Evolutionary conservation across 2,797 vertebrate genomes (phyloP).

Genomic region (Bryconaethiops microstoma): DNA sequence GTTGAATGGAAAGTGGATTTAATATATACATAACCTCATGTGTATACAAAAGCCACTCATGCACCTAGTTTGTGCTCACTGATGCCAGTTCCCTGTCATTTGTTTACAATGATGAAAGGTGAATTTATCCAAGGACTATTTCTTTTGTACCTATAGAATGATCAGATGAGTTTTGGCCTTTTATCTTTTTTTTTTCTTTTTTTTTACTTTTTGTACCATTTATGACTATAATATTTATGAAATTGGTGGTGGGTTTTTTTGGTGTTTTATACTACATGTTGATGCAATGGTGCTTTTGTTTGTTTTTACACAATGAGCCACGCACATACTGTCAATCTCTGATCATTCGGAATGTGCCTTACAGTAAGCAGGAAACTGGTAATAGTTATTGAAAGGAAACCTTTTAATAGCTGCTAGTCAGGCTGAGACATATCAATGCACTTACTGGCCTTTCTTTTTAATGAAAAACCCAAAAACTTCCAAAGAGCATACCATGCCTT

Average conservation of each 20-base stretch:
- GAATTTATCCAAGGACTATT: slow-evolving; percentile 11
- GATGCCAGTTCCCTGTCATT: slow-evolving; percentile 23
- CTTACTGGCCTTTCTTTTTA: slow-evolving; percentile 19
- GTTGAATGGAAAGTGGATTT: slow-evolving; percentile 67
- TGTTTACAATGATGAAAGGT: slow-evolving; percentile 36
- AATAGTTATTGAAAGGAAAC: slow-evolving; percentile 51
- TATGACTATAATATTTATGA: slow-evolving; percentile 38
- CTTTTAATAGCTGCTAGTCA: slow-evolving; percentile 36
- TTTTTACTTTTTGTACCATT: slow-evolving; percentile 48
- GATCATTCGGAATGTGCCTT: slow-evolving; percentile 57
- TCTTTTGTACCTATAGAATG: slow-evolving; percentile 6
- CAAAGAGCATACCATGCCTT: slow-evolving; percentile 23
- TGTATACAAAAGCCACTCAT: slow-evolving; percentile 54
- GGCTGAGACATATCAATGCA: slow-evolving; percentile 29
- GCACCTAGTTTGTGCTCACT: slow-evolving; percentile 36
- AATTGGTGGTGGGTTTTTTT: slow-evolving; percentile 52
- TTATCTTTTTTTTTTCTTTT: slow-evolving; percentile 9
- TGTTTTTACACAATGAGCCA: slow-evolving; percentile 15
- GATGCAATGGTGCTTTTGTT: slow-evolving; percentile 31
- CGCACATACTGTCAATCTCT: slow-evolving; percentile 19
- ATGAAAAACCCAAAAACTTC: neutral
- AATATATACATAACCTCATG: slow-evolving; percentile 68
- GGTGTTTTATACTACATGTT: slow-evolving; percentile 56
- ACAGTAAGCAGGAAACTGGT: slow-evolving; percentile 47
- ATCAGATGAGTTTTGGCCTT: slow-evolving; percentile 39